Evolutionary conservation across 2,113 vertebrate species (phyloP).

Genomic region (Taurulus bubalis): DNA sequence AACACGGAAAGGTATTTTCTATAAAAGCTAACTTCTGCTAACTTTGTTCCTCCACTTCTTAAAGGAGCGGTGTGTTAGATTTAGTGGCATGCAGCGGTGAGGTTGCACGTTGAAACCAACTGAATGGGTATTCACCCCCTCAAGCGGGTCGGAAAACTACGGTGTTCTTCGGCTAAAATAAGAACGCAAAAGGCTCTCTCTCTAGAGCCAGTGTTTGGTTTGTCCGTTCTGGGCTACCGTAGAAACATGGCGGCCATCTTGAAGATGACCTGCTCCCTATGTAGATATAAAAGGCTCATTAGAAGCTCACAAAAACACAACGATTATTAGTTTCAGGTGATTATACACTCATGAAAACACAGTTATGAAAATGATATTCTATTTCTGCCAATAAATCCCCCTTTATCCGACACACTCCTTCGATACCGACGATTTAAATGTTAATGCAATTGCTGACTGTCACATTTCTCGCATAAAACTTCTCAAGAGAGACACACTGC

Average conservation of each 20-base stretch:
- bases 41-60: slow-evolving; percentile 6
- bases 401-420: background rate
- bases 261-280: background rate
- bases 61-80: background rate
- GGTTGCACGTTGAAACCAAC: background rate
- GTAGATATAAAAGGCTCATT: background rate
- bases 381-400: background rate
- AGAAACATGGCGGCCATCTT: background rate
- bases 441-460: slow-evolving; percentile 15
- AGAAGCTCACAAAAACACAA: background rate
- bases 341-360: background rate
- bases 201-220: too few species aligned
- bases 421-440: background rate
- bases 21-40: background rate
- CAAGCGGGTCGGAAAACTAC: too few species aligned
- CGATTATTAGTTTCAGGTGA: background rate
- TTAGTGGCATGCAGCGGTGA: background rate
- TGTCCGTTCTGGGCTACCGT: too few species aligned
- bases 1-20: slow-evolving; percentile 8
- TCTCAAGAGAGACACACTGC: slow-evolving; percentile 11
- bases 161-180: too few species aligned
- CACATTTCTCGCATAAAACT: slow-evolving; percentile 32
- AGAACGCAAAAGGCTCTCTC: too few species aligned
- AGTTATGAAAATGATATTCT: background rate
- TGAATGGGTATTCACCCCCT: too few species aligned